Percentiles rank a stretch among this genome's conserved stretches.
Conservation (phyloP, 1,140 invertebrate genomes). For the Eulimnadia texana region DNA sequence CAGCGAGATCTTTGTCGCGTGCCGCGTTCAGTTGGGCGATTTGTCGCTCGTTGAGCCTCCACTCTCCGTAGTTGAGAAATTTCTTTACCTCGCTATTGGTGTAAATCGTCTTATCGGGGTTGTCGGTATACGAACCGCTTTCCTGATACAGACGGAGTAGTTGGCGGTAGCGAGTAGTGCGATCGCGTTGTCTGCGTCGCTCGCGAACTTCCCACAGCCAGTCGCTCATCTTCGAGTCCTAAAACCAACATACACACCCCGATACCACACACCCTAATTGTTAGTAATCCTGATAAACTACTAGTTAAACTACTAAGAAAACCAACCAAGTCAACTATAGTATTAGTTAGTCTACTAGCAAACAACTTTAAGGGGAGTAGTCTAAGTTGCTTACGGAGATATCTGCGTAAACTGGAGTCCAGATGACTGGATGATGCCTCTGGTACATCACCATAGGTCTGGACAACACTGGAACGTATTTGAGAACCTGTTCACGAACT, state of each 20-base stretch:
- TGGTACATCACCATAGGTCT: constrained; percentile 63
- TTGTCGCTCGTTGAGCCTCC: constrained; percentile 19
- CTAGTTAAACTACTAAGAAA: too few species aligned
- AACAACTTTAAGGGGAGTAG: not conserved
- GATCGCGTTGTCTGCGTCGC: constrained; percentile 54
- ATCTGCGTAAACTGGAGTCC: constrained; percentile 87
- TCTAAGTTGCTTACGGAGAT: constrained; percentile 46
- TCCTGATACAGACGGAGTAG: constrained; percentile 20
- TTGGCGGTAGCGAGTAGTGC: constrained; percentile 27
- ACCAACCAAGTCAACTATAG: not conserved
- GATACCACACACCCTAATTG: too few species aligned
- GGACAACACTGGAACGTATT: constrained; percentile 82
- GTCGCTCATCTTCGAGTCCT: constrained; percentile 76
- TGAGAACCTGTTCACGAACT: constrained; percentile 82
- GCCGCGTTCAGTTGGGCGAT: constrained; percentile 20
- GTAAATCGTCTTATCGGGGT: not conserved
- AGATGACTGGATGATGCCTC: constrained; percentile 65
- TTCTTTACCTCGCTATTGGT: constrained; percentile 19
- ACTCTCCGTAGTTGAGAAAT: constrained; percentile 23
- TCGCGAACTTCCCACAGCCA: constrained; percentile 73
- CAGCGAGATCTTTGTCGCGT: not conserved
- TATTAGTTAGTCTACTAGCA: not conserved
- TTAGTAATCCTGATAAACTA: too few species aligned
- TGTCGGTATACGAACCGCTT: constrained; percentile 8
- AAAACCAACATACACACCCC: too few species aligned